Base-by-base conservation (phyloP, 2,888 invertebrate species). In the Conistra vaccinii region DNA sequence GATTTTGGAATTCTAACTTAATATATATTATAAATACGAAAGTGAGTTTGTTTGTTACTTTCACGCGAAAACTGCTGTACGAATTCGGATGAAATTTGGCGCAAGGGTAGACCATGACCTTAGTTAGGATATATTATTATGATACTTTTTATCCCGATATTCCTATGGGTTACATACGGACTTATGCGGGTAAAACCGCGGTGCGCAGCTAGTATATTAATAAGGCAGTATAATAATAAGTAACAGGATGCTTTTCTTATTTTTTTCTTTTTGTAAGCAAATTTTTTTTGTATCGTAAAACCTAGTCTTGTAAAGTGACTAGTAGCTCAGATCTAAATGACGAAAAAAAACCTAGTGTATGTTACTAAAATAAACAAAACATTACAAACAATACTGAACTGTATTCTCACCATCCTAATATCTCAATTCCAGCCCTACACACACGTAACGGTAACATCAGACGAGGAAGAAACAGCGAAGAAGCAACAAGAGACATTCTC, bases 391-490 rank as follows among this genome's bases (percentile, higher is more conserved):
- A 23, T 9, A n/a, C 9, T 32, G 45, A 29, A 65, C 61, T 39
- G 29, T 78, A 58, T 80, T 62, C 32, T 83, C 74, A 80, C 12
- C 4, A 29, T 9, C 10, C 35, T 69, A 53, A 53, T 48, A 7
- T 73, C 72, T 51, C 23, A 57, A 72, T 95, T 95, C 48, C 93
- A 97, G 97, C 98, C 98, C 7, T 98, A 97, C 93, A 98, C 98
- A 14, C 97, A 97, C 89, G 97, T 97, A 67, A 98, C 98, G 79
- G 97, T 97, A 67, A 97, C 98, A 57, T 98, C 98, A 12, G 98
- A 98, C 90, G 98, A 98, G 92, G 98, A 98, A 89, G 98, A 98
- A 97, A 97, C 92, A 94, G 97, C 94, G 95, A 98, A 94, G 96
- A 97, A 93, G 78, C 89, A 97, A 81, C 83, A 90, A 71, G 85